Conservation (phyloP, 2,113 vertebrate genomes). For the Eudyptes chrysolophus region DNA sequence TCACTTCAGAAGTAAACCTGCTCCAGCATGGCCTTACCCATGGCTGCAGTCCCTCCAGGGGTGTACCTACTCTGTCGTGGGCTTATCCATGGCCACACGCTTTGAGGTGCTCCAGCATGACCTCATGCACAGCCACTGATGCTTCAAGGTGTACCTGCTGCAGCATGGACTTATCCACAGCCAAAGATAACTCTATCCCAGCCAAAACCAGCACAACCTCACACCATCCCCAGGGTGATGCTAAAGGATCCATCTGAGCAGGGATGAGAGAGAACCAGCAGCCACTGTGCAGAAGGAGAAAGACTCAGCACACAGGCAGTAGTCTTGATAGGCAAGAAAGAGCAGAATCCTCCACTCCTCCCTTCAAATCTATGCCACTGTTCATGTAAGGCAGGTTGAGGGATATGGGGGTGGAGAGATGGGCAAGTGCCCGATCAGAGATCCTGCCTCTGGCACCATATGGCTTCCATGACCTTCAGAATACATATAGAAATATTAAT, state of each 20-base stretch:
- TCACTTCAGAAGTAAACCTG: too few species aligned
- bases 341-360: background rate
- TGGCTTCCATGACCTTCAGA: background rate
- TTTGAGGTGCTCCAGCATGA: too few species aligned
- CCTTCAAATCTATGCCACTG: background rate
- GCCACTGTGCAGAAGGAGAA: background rate
- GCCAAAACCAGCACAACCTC: background rate
- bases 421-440: background rate
- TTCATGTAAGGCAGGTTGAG: background rate
- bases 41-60: too few species aligned
- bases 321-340: background rate
- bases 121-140: too few species aligned
- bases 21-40: too few species aligned
- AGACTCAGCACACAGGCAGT: background rate
- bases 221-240: background rate
- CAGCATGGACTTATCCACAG: too few species aligned
- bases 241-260: background rate
- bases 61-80: too few species aligned
- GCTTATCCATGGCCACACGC: too few species aligned
- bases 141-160: too few species aligned
- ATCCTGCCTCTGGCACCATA: background rate
- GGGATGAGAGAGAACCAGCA: background rate
- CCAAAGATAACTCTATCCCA: too few species aligned
- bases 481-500: background rate
- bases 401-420: accelerated